Evolutionary conservation across 1,140 invertebrate genomes (phyloP), one percentile per base, ranked within the genome.

Genomic region (Drepana arcuata): DNA sequence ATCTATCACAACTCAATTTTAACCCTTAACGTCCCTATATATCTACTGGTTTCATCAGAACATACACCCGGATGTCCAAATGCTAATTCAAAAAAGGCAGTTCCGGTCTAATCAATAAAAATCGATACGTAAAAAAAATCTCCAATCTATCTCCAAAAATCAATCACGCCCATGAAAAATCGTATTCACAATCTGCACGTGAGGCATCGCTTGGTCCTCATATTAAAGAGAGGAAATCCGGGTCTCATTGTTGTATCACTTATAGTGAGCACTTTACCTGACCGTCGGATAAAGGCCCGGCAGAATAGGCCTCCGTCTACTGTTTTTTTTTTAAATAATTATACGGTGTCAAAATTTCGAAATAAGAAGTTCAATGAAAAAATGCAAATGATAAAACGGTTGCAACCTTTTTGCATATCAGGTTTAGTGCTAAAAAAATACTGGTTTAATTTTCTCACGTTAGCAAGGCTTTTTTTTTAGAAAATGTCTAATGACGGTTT

Each of bases 181-280:
- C 46, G 59, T 57, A 60, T 58, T 70, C 60, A 63, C 46, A 67
- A 72, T 74, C 72, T 69, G 70, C 78, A 82, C 78, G 78, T 82
- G 78, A 82, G 68, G 31, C 58, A 67, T 64, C 71, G 66, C 61
- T 70, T 58, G 70, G 53, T 61, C 40, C 64, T 73, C 62, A 66
- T 67, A 77, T 79, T 79, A 79, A 58, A 69, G 54, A 70, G 71
- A 82, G 78, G 78, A 82, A 78, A 82, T 82, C 78, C 78, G 78
- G 78, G 52, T 45, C 34, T 40, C 47, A 73, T 79, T 82, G 66
- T 77, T 64, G 58, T 62, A 65, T 64, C 65, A 66, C 67, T 75
- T 56, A 62, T 49, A n/a, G n/a, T n/a, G n/a, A n/a, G 63, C 58
- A 75, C 60, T 66, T 66, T 81, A 81, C 78, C 78, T 82, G 78